phyloP scores from a whole-genome alignment of 2,888 invertebrate species.

The Ceriagrion tenellum region DNA sequence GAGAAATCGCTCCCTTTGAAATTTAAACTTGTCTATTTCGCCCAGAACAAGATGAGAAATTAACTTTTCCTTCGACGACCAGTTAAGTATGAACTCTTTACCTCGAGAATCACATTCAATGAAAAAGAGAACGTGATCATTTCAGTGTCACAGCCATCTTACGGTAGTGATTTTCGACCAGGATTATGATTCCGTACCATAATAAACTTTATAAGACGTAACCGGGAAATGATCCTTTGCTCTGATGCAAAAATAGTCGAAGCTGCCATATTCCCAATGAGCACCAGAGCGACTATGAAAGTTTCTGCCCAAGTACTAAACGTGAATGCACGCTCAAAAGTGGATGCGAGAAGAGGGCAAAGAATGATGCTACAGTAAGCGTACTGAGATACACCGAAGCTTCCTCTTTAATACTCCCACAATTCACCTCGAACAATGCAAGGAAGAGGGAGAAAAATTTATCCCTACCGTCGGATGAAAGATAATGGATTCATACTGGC shows the following conservation, averaged over 20 bases:
- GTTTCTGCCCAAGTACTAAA: not conserved
- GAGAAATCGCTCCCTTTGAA: too few relatives aligned
- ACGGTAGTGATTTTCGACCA: too few relatives aligned
- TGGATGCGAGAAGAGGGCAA: not conserved
- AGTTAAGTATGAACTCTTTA: too few relatives aligned
- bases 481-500: conserved; percentile 3
- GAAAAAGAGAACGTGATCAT: too few relatives aligned
- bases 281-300: not conserved
- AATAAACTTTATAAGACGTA: too few relatives aligned
- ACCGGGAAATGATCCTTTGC: not conserved
- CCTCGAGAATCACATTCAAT: too few relatives aligned
- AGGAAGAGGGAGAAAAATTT: not conserved
- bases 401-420: not conserved
- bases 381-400: not conserved
- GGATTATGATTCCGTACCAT: too few relatives aligned
- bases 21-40: too few relatives aligned
- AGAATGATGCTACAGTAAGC: not conserved
- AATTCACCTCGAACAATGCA: not conserved
- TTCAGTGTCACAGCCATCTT: too few relatives aligned
- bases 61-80: too few relatives aligned
- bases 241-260: not conserved
- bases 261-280: not conserved
- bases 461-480: not conserved
- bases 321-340: not conserved
- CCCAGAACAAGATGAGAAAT: too few relatives aligned